phyloP scores from a whole-genome alignment of 2,113 vertebrate genomes.

The Heterochromis multidens region DNA sequence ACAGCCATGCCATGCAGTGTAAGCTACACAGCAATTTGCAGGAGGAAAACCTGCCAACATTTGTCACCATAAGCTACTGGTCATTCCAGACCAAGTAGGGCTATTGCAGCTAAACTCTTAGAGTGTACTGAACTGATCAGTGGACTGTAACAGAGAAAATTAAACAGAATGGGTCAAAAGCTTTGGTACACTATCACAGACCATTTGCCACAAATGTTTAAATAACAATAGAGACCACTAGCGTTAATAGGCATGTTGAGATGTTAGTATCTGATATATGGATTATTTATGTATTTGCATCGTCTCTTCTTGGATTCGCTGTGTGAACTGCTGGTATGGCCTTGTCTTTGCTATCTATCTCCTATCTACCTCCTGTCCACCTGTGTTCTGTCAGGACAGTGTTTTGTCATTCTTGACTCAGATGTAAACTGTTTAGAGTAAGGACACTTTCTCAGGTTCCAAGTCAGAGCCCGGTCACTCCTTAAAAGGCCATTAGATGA shows the following conservation, averaged over 20 bases:
- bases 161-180: neutral
- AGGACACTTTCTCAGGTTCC: constrained; percentile 51
- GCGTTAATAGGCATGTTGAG: neutral
- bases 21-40: neutral
- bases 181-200: neutral
- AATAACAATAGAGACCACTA: neutral
- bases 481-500: constrained; percentile 72
- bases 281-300: neutral
- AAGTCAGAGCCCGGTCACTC: constrained; percentile 46
- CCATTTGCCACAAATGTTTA: neutral
- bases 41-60: neutral
- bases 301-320: neutral
- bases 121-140: neutral
- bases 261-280: neutral
- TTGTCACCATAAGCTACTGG: neutral
- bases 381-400: constrained; percentile 38
- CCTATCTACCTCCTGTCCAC: neutral
- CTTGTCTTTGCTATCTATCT: neutral
- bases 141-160: neutral
- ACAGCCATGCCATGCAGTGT: neutral
- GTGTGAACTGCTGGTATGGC: neutral
- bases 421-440: constrained; percentile 74
- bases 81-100: neutral
- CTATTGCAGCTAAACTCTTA: neutral
- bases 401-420: constrained; percentile 39